Conservation (phyloP, 2,888 invertebrate genomes). For the Rhimphoctona megacephalus region DNA sequence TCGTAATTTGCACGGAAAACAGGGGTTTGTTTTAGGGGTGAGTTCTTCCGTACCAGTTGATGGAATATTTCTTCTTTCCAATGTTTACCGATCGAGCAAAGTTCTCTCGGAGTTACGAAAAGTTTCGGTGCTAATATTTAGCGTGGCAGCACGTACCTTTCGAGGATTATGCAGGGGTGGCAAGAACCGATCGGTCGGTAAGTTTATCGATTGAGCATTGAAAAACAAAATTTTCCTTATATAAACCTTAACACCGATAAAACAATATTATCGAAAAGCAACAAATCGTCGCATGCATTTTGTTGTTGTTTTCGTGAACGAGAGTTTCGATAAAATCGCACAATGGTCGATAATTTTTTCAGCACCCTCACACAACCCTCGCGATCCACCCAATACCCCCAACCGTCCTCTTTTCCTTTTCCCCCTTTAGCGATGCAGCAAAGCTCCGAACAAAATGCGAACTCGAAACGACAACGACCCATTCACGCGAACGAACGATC, state of each 20-base stretch:
- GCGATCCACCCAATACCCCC: not conserved
- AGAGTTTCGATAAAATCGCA: conserved; percentile 13
- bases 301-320: not conserved
- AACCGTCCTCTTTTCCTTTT: not conserved
- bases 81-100: conserved; percentile 71
- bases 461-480: conserved; percentile 64
- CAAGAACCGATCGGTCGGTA: conserved; percentile 55
- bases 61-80: conserved; percentile 53
- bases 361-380: not conserved
- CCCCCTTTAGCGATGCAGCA: conserved; percentile 21
- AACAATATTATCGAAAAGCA: not conserved
- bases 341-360: conserved; percentile 27
- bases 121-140: conserved; percentile 57
- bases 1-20: not conserved
- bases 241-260: not conserved
- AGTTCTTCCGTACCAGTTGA: conserved; percentile 31
- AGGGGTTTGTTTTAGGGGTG: not conserved
- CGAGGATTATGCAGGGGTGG: not conserved
- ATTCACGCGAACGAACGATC: conserved; percentile 64
- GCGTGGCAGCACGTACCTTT: conserved; percentile 75
- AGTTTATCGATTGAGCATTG: conserved; percentile 54
- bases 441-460: conserved; percentile 48
- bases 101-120: not conserved
- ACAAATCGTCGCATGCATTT: conserved; percentile 1
- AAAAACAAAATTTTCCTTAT: not conserved